These are phyloP conservation scores for Fregata magnificens DNA, from an alignment of 2,113 vertebrate genomes.

Conservation along the genomic window DNA sequence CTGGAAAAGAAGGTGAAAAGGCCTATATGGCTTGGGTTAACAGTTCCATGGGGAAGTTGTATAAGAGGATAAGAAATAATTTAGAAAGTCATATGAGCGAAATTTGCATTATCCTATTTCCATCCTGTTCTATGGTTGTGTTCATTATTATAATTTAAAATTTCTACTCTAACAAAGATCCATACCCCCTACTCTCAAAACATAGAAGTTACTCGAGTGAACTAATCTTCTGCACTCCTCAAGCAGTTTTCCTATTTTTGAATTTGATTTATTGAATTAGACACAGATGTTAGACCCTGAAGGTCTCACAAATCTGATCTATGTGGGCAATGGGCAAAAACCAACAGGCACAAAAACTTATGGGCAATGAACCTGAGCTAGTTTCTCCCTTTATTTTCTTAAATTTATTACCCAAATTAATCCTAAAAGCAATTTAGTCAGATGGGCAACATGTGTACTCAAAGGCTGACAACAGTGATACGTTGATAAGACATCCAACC, in stretches of 20 bases:
- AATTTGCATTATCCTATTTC: neutral
- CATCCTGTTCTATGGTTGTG: neutral
- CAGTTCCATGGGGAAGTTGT: neutral
- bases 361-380: neutral
- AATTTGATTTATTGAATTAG: neutral
- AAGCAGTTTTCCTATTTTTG: neutral
- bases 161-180: neutral
- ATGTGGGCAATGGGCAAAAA: neutral
- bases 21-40: neutral
- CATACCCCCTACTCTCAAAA: neutral
- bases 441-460: neutral
- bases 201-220: neutral
- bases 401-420: neutral
- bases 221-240: neutral
- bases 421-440: neutral
- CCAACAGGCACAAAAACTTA: neutral
- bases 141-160: neutral
- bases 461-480: neutral
- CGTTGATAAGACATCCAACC: neutral
- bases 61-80: neutral
- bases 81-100: neutral
- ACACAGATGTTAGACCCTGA: neutral
- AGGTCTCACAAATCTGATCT: neutral
- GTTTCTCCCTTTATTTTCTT: neutral
- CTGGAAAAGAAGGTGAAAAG: neutral